Base-by-base conservation (phyloP, 2,797 vertebrate species). In the Todus mexicanus region DNA sequence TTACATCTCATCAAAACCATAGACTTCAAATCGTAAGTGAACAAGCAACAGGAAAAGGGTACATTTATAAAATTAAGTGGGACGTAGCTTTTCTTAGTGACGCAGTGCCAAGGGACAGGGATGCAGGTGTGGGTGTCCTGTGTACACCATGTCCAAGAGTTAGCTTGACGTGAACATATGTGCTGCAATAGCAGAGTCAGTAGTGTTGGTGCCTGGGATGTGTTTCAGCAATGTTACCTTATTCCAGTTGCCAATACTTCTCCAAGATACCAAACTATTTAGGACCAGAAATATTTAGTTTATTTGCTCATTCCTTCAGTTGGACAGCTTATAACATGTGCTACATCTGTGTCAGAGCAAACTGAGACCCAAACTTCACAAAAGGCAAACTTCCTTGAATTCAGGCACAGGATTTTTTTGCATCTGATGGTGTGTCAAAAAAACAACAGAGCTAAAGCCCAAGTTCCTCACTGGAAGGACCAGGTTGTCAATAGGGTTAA, bases 301-400 rank as follows among this genome's bases (percentile, higher is more conserved):
- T 15, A 25, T 40, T 38, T 60, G 15, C 33, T 50, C 15, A 10
- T n/a, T 80, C 40, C 57, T 65, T 75, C 50, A n/a, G 29, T 7
- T 7, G 43, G 12, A 43, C 35, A 38, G 29, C 4, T 19, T 19
- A 8, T 0, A 54, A 47, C 21, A 43, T 31, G 23, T 0, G 0
- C 15, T 12, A 53, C 43, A 15, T 11, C 50, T 54, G 21, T 6
- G n/a, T 42, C 68, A 84, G 50, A 78, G 23, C 23, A 87, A 78
- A 40, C 17, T 12, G 43, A 86, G 27, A 50, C 3, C 1, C 26
- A 26, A 16, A 23, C 27, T 71, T 87, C 21, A 22, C 29, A 45
- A 35, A 78, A 23, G 5, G 8, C 5, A 43, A 64, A 31, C 7
- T 77, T 8, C 22, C 5, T 38, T 38, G 16, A 60, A 11, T 15